A percentile compares a stretch with the other conserved stretches of the same genome.
These are phyloP conservation scores for Junonia oenone DNA, from an alignment of 2,888 invertebrate genomes.

Conservation along the genomic window DNA sequence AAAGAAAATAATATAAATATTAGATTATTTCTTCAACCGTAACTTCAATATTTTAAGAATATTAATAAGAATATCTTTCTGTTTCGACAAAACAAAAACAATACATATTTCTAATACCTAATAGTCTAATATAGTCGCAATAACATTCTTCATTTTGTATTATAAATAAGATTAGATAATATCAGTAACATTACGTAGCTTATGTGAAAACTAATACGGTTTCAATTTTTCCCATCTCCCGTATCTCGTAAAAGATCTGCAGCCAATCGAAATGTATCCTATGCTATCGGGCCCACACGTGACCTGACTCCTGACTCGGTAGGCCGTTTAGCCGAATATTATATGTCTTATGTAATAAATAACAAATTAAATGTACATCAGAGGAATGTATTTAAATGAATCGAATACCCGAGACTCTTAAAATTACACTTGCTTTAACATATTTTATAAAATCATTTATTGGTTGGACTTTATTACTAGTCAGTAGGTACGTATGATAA, in stretches of 20 bases:
- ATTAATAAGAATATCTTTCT: too few species aligned
- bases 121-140: too few species aligned
- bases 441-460: too few species aligned
- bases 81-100: too few species aligned
- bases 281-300: slow-evolving; percentile 52
- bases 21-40: too few species aligned
- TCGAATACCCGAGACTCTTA: neutral
- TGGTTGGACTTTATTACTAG: too few species aligned
- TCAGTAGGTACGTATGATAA: too few species aligned
- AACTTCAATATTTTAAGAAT: too few species aligned
- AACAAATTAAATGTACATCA: neutral
- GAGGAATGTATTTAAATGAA: neutral
- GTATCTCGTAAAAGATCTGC: slow-evolving; percentile 50
- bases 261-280: slow-evolving; percentile 59
- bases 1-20: too few species aligned
- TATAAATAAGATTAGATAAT: neutral
- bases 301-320: slow-evolving; percentile 41
- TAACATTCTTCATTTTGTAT: neutral
- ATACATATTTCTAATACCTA: too few species aligned
- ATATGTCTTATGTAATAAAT: slow-evolving; percentile 10
- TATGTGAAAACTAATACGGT: slow-evolving; percentile 38
- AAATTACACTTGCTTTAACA: too few species aligned
- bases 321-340: slow-evolving; percentile 26
- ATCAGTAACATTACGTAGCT: neutral
- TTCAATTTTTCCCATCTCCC: slow-evolving; percentile 41